A percentile compares a stretch with the other conserved stretches of the same genome.
Evolutionary conservation across 2,888 invertebrate genomes (phyloP).

Genomic region (Nipponacmea schrenckii): DNA sequence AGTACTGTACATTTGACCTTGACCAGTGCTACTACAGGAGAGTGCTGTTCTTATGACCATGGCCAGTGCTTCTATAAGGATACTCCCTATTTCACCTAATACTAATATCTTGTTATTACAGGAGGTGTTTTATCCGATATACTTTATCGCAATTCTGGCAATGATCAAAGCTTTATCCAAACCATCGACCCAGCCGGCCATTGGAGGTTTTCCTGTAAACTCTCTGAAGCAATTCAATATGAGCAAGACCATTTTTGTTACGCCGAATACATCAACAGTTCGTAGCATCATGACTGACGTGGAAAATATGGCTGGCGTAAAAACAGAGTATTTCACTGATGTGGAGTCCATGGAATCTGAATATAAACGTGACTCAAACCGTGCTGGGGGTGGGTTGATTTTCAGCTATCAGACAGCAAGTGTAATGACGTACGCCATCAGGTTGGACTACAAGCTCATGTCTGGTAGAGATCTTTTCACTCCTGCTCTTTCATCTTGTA

Average conservation of each 20-base stretch:
- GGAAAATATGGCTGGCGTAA: conserved; percentile 58
- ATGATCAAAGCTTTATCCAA: conserved; percentile 69
- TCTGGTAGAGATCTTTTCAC: too few relatives aligned
- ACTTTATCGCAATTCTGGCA: conserved; percentile 80
- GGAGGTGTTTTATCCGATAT: conserved; percentile 83
- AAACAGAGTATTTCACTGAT: conserved; percentile 76
- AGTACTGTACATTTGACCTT: too few relatives aligned
- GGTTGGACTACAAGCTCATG: conserved; percentile 29
- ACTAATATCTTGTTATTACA: conserved; percentile 66
- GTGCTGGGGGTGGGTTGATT: conserved; percentile 74
- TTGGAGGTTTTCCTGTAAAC: conserved; percentile 36
- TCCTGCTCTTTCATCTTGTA: too few relatives aligned
- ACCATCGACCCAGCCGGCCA: conserved; percentile 34
- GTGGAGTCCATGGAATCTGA: conserved; percentile 77
- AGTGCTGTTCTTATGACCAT: too few relatives aligned
- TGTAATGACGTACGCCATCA: conserved; percentile 45
- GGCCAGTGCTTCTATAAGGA: neutral
- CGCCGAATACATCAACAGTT: conserved; percentile 45
- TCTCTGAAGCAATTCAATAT: conserved; percentile 14
- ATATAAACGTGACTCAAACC: conserved; percentile 75
- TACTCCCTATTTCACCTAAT: neutral
- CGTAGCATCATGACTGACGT: conserved; percentile 34
- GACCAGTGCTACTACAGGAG: too few relatives aligned
- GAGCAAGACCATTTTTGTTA: conserved; percentile 40
- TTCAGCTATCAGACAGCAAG: conserved; percentile 27